Conservation (phyloP, 1,140 invertebrate genomes). For the Hycleus cichorii region DNA sequence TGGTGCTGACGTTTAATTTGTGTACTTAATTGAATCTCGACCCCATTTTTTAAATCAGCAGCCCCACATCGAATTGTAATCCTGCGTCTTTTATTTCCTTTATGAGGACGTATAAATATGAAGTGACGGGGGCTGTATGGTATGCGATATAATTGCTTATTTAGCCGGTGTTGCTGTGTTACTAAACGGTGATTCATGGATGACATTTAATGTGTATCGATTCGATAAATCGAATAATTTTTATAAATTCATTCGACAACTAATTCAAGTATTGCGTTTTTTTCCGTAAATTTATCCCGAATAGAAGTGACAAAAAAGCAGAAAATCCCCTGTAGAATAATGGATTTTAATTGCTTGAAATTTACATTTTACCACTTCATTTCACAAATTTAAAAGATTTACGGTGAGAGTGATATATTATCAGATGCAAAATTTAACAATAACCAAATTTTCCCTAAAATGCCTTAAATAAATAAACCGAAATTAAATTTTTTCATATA, state of each 20-base stretch:
- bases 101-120: conserved; percentile 36
- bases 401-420: too few species aligned
- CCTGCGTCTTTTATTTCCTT: conserved; percentile 34
- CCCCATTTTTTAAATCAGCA: conserved; percentile 31
- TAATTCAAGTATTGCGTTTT: too few species aligned
- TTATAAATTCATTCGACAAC: conserved; percentile 1
- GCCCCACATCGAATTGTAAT: conserved; percentile 29
- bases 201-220: conserved; percentile 3
- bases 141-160: conserved; percentile 30
- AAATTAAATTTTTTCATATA: too few species aligned
- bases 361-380: too few species aligned
- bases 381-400: too few species aligned
- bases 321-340: too few species aligned
- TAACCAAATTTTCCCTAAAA: too few species aligned
- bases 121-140: conserved; percentile 21
- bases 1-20: conserved; percentile 37
- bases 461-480: too few species aligned
- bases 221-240: conserved; percentile 9
- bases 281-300: too few species aligned
- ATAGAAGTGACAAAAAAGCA: too few species aligned
- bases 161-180: conserved; percentile 24
- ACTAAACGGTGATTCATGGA: conserved; percentile 18
- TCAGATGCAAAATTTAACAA: too few species aligned
- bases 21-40: conserved; percentile 34
- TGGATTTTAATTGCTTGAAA: too few species aligned